Conservation (phyloP, 2,888 invertebrate genomes). For the Lampropteryx suffumata region DNA sequence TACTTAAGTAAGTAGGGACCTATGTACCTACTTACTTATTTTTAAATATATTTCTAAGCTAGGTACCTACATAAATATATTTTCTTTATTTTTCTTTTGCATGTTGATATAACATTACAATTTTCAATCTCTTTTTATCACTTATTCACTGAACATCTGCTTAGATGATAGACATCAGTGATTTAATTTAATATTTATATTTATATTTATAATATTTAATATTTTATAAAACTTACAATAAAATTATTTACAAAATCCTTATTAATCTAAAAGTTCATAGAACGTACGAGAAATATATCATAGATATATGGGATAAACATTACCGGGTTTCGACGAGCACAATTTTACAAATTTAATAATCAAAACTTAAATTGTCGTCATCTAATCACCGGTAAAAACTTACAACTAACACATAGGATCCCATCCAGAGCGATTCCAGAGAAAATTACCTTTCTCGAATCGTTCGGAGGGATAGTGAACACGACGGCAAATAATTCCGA, state of each 20-base stretch:
- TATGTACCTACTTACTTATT: not conserved
- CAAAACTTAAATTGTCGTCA: constrained; percentile 39
- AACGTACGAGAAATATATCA: constrained; percentile 98
- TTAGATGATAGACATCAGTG: too few species aligned
- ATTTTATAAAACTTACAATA: too few species aligned
- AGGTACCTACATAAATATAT: too few species aligned
- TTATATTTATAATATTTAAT: too few species aligned
- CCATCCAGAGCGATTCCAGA: constrained; percentile 74
- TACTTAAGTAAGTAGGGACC: not conserved
- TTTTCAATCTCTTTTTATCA: constrained; percentile 15
- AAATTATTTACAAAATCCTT: constrained; percentile 64
- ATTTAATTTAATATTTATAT: too few species aligned
- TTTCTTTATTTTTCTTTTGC: constrained; percentile 4
- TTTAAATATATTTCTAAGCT: not conserved
- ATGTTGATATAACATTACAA: not conserved
- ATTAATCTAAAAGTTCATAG: constrained; percentile 90
- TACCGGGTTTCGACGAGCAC: constrained; percentile 83
- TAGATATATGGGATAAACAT: constrained; percentile 98
- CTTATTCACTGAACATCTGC: too few species aligned
- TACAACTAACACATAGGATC: constrained; percentile 61
- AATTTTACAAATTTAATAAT: constrained; percentile 37
- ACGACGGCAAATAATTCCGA: constrained; percentile 55
- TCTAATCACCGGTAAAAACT: constrained; percentile 75
- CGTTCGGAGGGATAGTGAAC: constrained; percentile 67
- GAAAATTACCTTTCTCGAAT: constrained; percentile 84